Base-by-base conservation (phyloP, 1,140 invertebrate species). In the Aricia agestis region DNA sequence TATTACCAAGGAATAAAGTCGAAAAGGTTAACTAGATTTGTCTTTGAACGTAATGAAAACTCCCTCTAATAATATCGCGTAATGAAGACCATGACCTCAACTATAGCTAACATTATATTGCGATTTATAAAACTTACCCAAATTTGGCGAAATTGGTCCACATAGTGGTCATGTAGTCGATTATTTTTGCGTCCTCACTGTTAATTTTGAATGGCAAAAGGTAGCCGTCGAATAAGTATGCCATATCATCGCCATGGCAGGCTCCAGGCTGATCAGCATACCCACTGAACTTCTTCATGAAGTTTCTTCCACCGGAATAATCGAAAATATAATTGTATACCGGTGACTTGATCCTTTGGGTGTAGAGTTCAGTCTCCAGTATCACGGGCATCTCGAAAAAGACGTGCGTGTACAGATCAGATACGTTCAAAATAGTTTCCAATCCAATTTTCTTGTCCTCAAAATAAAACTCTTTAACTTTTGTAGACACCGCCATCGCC, bases 111-210 rank as follows among this genome's bases (percentile, higher is more conserved):
- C 25, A 25, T 25, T 58, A 57, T 13, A 7, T 58, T 58, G n/a
- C 6, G 52, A 58, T 15, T 10, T 59, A 6, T 1, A 63, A 13
- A 19, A 25, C 84, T 18, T 78, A 89, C 89, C 87, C 82, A 76
- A 84, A 86, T 79, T 89, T 91, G 2, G 89, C 89, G 74, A 91
- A 91, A 73, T 91, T 85, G 6, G 84, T 86, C 89, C 87, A 91
- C 73, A 91, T 67, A 19, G 74, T 82, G 6, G 87, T 89, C 74
- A 91, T 80, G 17, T 71, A 73, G 17, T 67, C 41, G 10, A 67
- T 52, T n/a, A 45, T 67, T 41, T 67, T 52, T 9, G 66, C 36
- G 17, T 67, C 42, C 11, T 67, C 41, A 42, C 42, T 67, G 11
- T 11, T 67, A 6, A 45, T 4, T 67, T 61, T 72, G 42, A 69